phyloP scores from a whole-genome alignment of 2,113 vertebrate species.

The Anthoscopus minutus region DNA sequence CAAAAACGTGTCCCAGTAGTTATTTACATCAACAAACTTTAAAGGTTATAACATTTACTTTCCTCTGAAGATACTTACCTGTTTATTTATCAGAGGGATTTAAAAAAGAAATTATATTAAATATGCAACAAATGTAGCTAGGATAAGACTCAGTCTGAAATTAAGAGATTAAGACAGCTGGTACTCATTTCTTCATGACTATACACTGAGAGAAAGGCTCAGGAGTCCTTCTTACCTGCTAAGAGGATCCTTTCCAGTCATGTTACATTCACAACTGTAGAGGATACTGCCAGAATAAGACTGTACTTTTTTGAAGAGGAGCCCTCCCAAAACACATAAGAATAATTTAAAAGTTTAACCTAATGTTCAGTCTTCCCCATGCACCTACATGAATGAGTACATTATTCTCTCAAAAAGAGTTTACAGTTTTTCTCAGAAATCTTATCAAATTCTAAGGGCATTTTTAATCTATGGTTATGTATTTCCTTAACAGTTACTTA shows the following conservation, averaged over 20 bases:
- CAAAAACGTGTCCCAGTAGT: neutral
- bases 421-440: neutral
- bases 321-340: neutral
- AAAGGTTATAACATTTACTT: neutral
- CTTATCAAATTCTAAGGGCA: neutral
- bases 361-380: neutral
- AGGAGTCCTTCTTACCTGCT: neutral
- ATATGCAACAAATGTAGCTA: neutral
- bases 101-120: neutral
- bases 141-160: neutral
- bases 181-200: neutral
- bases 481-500: neutral
- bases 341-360: neutral
- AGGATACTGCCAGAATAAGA: neutral
- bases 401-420: neutral
- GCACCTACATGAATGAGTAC: neutral
- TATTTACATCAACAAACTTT: neutral
- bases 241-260: neutral
- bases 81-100: neutral
- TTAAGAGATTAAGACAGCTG: neutral
- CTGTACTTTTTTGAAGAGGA: neutral
- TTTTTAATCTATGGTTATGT: neutral
- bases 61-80: neutral
- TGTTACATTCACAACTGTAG: neutral
- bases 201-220: neutral